Conservation (phyloP, 2,113 vertebrate genomes). For the Zosterops hypoxanthus region DNA sequence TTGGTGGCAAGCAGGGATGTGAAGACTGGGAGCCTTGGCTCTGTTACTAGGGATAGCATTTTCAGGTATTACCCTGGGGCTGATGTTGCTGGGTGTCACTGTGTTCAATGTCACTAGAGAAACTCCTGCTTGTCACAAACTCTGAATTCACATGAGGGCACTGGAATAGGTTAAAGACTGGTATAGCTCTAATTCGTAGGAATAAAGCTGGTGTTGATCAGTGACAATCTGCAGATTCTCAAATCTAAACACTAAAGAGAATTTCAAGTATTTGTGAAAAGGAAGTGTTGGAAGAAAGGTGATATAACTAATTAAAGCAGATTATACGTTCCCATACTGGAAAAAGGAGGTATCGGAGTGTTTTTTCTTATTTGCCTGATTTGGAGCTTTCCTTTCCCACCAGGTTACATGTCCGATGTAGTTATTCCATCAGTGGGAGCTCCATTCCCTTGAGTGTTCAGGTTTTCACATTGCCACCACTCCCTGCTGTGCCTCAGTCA, state of each 20-base stretch:
- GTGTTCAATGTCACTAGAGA: neutral
- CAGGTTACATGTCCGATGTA: slow-evolving; percentile 62
- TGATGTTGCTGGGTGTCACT: neutral
- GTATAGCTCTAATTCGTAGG: neutral
- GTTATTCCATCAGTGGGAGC: slow-evolving; percentile 8
- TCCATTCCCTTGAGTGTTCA: slow-evolving; percentile 18
- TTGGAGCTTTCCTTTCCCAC: neutral
- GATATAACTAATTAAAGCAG: neutral
- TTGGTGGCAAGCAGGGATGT: slow-evolving; percentile 29
- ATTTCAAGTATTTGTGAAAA: neutral
- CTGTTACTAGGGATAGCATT: slow-evolving; percentile 57
- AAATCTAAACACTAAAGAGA: neutral
- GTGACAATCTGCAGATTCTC: neutral
- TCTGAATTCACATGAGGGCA: neutral
- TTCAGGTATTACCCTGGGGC: slow-evolving; percentile 55
- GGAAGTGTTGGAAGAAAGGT: neutral
- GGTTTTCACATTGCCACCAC: slow-evolving; percentile 3
- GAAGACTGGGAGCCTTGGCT: neutral
- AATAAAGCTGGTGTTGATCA: neutral
- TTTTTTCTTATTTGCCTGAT: neutral
- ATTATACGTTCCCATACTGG: neutral
- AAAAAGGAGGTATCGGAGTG: neutral
- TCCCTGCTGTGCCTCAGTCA: neutral
- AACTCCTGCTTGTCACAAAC: neutral
- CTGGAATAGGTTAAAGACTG: neutral